Conservation (phyloP, 2,797 vertebrate genomes). For the Enteromius paludinosus region DNA sequence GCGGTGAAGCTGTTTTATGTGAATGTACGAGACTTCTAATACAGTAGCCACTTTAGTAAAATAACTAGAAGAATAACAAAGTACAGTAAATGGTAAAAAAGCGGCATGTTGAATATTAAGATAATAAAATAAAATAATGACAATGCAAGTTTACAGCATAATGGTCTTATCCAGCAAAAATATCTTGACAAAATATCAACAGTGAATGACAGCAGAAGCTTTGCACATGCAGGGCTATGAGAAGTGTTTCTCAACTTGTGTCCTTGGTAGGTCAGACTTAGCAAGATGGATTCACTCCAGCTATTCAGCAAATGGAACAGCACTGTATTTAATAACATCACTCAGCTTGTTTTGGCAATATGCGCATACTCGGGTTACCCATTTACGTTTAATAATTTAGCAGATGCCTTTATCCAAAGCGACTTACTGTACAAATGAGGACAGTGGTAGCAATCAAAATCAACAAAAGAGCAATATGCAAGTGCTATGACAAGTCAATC, state of each 20-base stretch:
- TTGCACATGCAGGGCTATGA: not conserved
- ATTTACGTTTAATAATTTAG: no score
- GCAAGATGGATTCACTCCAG: not conserved
- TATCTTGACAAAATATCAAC: not conserved
- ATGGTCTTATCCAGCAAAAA: not conserved
- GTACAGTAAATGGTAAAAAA: not conserved
- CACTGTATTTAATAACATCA: not conserved
- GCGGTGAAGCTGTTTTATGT: not conserved
- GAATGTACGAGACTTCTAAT: not conserved
- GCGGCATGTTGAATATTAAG: not conserved
- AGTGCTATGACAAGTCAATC: no score
- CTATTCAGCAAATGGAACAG: not conserved
- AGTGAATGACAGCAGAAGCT: not conserved
- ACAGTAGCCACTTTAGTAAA: not conserved
- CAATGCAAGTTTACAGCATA: not conserved
- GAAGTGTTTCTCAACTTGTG: not conserved
- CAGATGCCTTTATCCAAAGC: no score
- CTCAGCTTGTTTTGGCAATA: not conserved
- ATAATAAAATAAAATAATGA: not conserved
- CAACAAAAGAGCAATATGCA: no score
- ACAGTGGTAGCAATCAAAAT: no score
- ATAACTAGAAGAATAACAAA: not conserved
- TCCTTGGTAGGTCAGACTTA: not conserved
- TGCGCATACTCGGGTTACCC: not conserved
- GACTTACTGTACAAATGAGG: no score